Percentiles rank a stretch among this genome's conserved stretches.
Evolutionary conservation across 2,797 vertebrate species (phyloP).

Genomic region (Megalops cyprinoides): DNA sequence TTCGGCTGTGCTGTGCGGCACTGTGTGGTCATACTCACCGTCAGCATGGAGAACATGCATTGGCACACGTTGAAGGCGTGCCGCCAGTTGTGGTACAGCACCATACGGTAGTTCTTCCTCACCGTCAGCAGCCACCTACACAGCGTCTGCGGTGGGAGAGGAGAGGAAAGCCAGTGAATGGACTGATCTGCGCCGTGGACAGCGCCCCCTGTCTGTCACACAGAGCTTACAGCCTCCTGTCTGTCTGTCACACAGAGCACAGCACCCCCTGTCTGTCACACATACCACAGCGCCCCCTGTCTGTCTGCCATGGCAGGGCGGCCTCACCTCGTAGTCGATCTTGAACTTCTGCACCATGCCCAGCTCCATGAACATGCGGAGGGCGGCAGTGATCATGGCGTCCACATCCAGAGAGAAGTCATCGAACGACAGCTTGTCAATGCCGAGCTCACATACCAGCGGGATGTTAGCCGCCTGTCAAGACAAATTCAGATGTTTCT

Average conservation of each 20-base stretch:
- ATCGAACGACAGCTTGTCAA: conserved; percentile 93
- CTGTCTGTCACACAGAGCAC: too few relatives aligned
- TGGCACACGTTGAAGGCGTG: conserved; percentile 98
- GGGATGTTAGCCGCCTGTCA: conserved; percentile 93
- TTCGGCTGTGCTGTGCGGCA: too few relatives aligned
- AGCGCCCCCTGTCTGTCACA: too few relatives aligned
- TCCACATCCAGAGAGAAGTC: conserved; percentile 97
- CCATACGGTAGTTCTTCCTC: conserved; percentile 97
- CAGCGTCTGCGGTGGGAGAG: conserved; percentile 79
- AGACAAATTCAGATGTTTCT: conserved; percentile 51
- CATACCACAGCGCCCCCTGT: too few relatives aligned
- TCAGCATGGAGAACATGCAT: conserved; percentile 97
- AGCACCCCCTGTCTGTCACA: too few relatives aligned
- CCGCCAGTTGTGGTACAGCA: conserved; percentile 99
- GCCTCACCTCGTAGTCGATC: conserved; percentile 96
- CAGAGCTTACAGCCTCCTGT: too few relatives aligned
- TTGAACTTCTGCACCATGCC: conserved; percentile 99
- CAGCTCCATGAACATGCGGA: conserved; percentile 98
- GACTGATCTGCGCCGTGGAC: too few relatives aligned
- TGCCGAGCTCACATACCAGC: conserved; percentile 92
- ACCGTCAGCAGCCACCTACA: conserved; percentile 98
- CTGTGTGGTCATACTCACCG: conserved; percentile 73
- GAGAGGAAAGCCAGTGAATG: not conserved
- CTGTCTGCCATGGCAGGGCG: not conserved
- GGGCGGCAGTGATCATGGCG: conserved; percentile 94